Evolutionary conservation across 2,797 vertebrate genomes (phyloP), one percentile per base, ranked within the genome.

Genomic region (Gorsachius magnificus): DNA sequence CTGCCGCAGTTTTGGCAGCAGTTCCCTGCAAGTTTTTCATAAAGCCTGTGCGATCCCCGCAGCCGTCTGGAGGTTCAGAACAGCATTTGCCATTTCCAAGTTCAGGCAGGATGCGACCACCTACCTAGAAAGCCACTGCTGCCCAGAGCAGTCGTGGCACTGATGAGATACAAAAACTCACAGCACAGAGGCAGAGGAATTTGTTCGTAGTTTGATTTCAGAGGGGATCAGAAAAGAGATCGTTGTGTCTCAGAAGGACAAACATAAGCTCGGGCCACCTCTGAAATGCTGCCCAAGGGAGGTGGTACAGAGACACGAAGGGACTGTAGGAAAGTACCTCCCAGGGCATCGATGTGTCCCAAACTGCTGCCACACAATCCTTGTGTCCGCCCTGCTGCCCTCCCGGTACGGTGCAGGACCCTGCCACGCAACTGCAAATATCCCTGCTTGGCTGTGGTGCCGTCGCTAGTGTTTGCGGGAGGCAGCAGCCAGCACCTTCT

Each of bases 401-500:
- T 41, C 61, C 78, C 20, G 2, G 10, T 21, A 45, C 0, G 6
- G 74, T 79, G 54, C 2, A 4, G 43, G 26, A 68, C 17, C 25
- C 38, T 63, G 4, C 1, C 54, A 43, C 0, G 1, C 38, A n/a
- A 16, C 65, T 29, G 41, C 45, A 36, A 41, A 64, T 8, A 24
- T 9, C 77, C 71, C 74, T 28, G 41, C 43, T 71, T 0, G 0
- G 57, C 24, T 29, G 48, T 6, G 0, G 54, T 3, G 26, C 60
- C 28, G 12, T 10, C 0, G 0, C 31, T 11, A 26, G 21, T 1
- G 2, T 8, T 11, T 19, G 29, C 2, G 2, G 33, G 50, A 0
- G 0, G 33, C 18, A 24, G 16, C 1, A 0, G 50, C 13, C 11
- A 2, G 25, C 1, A 0, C n/a, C 60, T 60, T 45, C 28, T 72